Percentiles rank a stretch among this genome's conserved stretches.
phyloP scores from a whole-genome alignment of 1,140 invertebrate genomes.

The Sitobion miscanthi region DNA sequence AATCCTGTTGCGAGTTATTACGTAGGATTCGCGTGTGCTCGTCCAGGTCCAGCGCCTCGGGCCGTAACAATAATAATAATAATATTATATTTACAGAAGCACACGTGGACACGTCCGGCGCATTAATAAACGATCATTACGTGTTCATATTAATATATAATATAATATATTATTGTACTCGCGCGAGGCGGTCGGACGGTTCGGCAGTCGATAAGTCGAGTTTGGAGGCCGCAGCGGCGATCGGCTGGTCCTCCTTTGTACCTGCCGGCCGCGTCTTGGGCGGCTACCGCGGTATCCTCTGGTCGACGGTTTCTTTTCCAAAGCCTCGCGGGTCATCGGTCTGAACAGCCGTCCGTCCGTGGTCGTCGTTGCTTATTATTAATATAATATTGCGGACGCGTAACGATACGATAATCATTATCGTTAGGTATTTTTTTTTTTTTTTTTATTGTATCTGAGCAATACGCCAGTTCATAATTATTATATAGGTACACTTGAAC shows the following conservation, averaged over 20 bases:
- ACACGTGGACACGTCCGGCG: not conserved
- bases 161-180: not conserved
- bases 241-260: not conserved
- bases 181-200: not conserved
- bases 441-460: not conserved
- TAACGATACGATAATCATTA: not conserved
- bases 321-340: conserved; percentile 33
- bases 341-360: not conserved
- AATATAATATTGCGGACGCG: not conserved
- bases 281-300: not conserved
- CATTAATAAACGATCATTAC: not conserved
- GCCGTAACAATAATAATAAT: not conserved
- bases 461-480: not conserved
- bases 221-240: not conserved
- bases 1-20: not conserved
- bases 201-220: conserved; percentile 21
- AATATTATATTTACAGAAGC: not conserved
- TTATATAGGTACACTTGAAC: not conserved
- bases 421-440: not conserved
- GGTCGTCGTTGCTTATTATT: not conserved
- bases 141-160: not conserved
- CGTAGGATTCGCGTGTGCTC: not conserved
- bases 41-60: not conserved
- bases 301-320: not conserved
- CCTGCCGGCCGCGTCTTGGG: not conserved